Percentiles rank a stretch among this genome's conserved stretches.
Evolutionary conservation across 2,113 vertebrate species (phyloP).

Genomic region (Rhinolophus sinicus): DNA sequence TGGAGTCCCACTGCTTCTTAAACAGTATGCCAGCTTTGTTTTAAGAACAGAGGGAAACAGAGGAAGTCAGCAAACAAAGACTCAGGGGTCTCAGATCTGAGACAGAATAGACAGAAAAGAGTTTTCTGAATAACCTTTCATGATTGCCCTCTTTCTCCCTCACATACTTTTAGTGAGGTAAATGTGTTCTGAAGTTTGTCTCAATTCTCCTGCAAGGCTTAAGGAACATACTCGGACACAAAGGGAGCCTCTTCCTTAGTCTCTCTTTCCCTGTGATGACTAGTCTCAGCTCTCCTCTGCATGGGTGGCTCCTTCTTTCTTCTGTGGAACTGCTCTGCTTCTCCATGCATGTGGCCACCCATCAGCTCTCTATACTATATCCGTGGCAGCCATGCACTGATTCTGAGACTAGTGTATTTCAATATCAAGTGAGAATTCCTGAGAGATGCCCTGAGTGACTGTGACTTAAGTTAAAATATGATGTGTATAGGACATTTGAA

Average conservation of each 20-base stretch:
- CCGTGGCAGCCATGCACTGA: not conserved
- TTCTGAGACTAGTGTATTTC: not conserved
- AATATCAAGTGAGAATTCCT: not conserved
- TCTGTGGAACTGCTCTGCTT: not conserved
- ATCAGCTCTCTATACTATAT: not conserved
- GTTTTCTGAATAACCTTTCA: conserved; percentile 2
- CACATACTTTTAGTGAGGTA: not conserved
- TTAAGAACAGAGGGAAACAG: not conserved
- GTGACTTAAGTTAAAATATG: not conserved
- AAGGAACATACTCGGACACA: not conserved
- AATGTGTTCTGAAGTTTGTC: not conserved
- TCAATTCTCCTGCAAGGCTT: not conserved
- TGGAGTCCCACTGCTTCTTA: not conserved
- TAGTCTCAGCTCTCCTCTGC: not conserved
- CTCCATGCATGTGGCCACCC: not conserved
- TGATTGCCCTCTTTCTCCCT: not conserved
- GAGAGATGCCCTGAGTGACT: not conserved
- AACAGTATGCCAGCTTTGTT: not conserved
- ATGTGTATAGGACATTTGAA: not conserved
- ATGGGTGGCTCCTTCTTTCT: not conserved
- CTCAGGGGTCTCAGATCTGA: not conserved
- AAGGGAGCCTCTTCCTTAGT: not conserved
- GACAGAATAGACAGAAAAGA: conserved; percentile 7
- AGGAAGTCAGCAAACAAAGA: conserved; percentile 8
- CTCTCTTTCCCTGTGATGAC: not conserved